Evolutionary conservation across 1,140 invertebrate genomes (phyloP), one percentile per base, ranked within the genome.

Genomic region (Daktulosphaira vitifoliae): DNA sequence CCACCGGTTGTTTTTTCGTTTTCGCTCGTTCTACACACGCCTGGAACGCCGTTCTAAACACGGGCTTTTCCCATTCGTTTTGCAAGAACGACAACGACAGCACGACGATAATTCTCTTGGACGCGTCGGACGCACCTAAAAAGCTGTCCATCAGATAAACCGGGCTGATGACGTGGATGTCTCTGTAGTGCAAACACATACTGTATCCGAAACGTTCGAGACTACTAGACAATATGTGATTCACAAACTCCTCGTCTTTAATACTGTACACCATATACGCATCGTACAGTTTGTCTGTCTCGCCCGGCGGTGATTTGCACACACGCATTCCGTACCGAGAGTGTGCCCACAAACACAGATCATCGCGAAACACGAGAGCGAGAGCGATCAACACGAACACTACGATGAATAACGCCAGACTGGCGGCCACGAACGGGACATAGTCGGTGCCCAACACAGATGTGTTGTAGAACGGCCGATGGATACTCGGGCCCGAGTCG

Each of bases 41-140:
- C 72, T 90, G 87, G 16, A 95, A 80, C 1, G 92, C 91, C 48
- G 85, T 84, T 76, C 92, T 92, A 75, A 95, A 92, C 76, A 96
- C 92, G 72, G 92, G 92, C 62, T 90, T 82, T 70, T 89, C 87
- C 92, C 92, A 96, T 77, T 95, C 90, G 76, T 90, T 92, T 75
- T 90, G 86, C 23, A 96, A 81, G 77, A 95, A 96, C 78, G 92
- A 92, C 74, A 90, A 89, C 4, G 90, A 92, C 29, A 97, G 74
- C 37, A 96, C 85, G 69, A 96, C 81, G 48, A 96, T 88, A 18
- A 92, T 94, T 70, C 92, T 81, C 68, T 89, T 84, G 20, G 90
- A 92, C 23, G 88, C 87, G 72, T 93, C 90, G 3, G 92, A 89
- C 0, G 90, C 90, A 73, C 94, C 89, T 56, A 90, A 84, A 42